A percentile compares a stretch with the other conserved stretches of the same genome.
Evolutionary conservation across 2,888 invertebrate genomes (phyloP).

Genomic region (Acanthosepion pharaonis): DNA sequence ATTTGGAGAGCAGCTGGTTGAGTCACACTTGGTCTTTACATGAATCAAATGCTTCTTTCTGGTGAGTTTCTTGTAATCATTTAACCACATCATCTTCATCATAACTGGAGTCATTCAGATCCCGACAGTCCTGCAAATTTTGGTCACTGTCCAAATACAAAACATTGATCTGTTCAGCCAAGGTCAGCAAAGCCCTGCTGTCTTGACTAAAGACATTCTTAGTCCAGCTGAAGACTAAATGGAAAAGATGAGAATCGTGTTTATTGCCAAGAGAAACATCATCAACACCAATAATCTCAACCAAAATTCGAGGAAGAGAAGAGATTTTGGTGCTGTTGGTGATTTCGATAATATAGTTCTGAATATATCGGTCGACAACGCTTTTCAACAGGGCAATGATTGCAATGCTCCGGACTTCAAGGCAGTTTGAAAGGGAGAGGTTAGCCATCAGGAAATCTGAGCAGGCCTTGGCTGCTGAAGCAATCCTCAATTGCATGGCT

Average conservation of each 20-base stretch:
- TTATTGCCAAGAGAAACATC: constrained; percentile 80
- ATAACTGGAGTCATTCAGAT: constrained; percentile 80
- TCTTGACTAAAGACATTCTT: constrained; percentile 72
- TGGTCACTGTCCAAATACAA: constrained; percentile 84
- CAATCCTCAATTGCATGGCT: too few species aligned
- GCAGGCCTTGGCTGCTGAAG: too few species aligned
- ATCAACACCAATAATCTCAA: constrained; percentile 81
- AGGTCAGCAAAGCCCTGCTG: constrained; percentile 71
- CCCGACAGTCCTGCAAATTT: constrained; percentile 85
- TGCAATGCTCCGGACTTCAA: constrained; percentile 78
- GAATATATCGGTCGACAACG: constrained; percentile 83
- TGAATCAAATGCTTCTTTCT: constrained; percentile 59
- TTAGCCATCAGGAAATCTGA: too few species aligned
- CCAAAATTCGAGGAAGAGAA: constrained; percentile 81
- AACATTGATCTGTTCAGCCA: constrained; percentile 82
- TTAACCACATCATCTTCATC: constrained; percentile 86
- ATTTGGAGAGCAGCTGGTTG: constrained; percentile 37
- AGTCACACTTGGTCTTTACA: not conserved
- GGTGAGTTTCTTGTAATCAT: constrained; percentile 82
- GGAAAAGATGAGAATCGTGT: constrained; percentile 79
- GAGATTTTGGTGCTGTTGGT: constrained; percentile 80
- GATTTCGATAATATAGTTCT: constrained; percentile 81
- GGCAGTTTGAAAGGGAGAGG: too few species aligned
- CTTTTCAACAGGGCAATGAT: constrained; percentile 78
- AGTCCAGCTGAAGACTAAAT: constrained; percentile 81